phyloP scores from a whole-genome alignment of 37 sponge, comb jelly and placozoan species.

The Aphrocallistes beatrix region DNA sequence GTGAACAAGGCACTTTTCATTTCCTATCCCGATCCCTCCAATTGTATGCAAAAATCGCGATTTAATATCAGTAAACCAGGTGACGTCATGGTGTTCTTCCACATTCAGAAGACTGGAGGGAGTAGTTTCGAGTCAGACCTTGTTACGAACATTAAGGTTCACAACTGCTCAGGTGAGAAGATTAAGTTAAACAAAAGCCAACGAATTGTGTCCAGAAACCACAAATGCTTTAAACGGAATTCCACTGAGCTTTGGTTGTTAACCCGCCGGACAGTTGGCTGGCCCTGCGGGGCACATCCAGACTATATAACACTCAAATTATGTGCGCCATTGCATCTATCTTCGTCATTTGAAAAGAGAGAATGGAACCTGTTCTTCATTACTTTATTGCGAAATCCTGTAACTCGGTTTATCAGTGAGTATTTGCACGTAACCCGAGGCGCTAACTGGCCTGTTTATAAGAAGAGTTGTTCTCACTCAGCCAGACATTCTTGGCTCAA shows the following conservation, averaged over 20 bases:
- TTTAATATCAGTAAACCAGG: background rate
- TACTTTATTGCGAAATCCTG: background rate
- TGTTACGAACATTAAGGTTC: background rate
- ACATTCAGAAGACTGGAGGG: background rate
- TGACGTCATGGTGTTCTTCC: background rate
- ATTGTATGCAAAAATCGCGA: no score
- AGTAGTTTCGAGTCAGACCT: background rate
- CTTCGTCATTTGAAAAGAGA: background rate
- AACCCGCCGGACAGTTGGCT: background rate
- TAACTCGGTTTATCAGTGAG: background rate
- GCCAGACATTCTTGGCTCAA: background rate
- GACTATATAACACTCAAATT: background rate
- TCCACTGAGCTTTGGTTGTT: background rate
- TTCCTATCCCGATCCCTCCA: no score
- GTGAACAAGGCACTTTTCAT: no score
- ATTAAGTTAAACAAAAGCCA: background rate
- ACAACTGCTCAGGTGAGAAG: background rate
- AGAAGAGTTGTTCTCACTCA: background rate
- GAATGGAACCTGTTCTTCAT: background rate
- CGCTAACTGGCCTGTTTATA: background rate
- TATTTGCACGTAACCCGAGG: background rate
- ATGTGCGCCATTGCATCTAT: background rate
- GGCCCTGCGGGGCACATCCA: background rate
- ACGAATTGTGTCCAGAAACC: background rate
- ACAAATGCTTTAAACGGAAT: background rate